Evolutionary conservation across 1,140 invertebrate genomes (phyloP), one percentile per base, ranked within the genome.

Genomic region (Heliconius himera): DNA sequence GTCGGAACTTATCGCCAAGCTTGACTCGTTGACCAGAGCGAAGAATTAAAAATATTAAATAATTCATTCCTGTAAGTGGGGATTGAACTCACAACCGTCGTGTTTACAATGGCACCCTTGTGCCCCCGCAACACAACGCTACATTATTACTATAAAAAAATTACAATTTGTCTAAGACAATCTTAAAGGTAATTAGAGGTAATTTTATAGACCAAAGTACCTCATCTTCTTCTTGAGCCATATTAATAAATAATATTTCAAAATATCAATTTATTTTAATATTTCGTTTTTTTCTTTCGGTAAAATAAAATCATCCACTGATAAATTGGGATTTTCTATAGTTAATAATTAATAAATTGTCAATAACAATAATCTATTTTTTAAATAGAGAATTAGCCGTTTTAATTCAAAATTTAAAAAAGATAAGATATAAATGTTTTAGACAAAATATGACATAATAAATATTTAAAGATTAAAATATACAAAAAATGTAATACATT

Each of bases 141-240:
- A 41, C 41, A 13, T 46, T 46, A 46, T 13, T 16, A 46, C 0
- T 16, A 16, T 46, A 16, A 46, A 13, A 46, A 46, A 46, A 46
- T 16, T 33, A 4, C 6, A 33, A 33, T 16, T 51, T 51, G 18
- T 51, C 18, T 51, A 51, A 51, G 49, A n/a, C 9, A 56, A 56
- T 26, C n/a, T 22, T 60, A 9, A 11, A 9, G 9, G n/a, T 56
- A 60, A 60, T 51, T 51, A 20, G 20, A n/a, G 2, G 9, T 9
- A 56, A 56, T 56, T n/a, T 56, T 41, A 74, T 41, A 74, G 70
- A 60, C 38, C 18, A 29, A 77, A 3, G 11, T 82, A 90, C 89
- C 86, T 91, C 89, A 56, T 91, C 89, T 33, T 91, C 89, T 26
- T 86, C 88, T 49, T 88, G 86, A 8, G 88, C 87, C 88, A 89